Conservation (phyloP, 2,797 vertebrate species). For the Microctenopoma stevenorrisi region DNA sequence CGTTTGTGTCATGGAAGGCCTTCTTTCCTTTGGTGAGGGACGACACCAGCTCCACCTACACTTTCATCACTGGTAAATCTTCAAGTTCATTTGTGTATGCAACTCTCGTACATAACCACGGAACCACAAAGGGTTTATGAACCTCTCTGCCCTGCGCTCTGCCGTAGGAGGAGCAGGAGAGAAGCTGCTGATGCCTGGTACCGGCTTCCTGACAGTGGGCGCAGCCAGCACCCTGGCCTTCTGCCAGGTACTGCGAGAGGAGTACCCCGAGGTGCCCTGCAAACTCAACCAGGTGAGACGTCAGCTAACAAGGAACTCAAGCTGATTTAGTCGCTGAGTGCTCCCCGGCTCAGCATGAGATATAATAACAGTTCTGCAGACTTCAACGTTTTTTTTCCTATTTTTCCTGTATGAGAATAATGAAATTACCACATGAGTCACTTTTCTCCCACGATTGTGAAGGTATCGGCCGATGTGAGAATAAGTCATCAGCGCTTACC, state of each 20-base stretch:
- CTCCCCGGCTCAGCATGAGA: not conserved
- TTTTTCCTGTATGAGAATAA: not conserved
- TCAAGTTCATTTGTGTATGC: not conserved
- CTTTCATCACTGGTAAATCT: slow-evolving; percentile 87
- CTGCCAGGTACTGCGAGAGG: slow-evolving; percentile 86
- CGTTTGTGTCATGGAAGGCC: slow-evolving; percentile 86
- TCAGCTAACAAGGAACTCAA: not conserved
- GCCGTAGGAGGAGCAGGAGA: slow-evolving; percentile 85
- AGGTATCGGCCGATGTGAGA: no score
- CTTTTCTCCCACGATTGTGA: no score
- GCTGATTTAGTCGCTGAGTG: not conserved
- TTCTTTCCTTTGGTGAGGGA: slow-evolving; percentile 86
- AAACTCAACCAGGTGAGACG: slow-evolving; percentile 83
- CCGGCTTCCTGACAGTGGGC: slow-evolving; percentile 87
- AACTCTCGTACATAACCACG: no score
- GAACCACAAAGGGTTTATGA: no score
- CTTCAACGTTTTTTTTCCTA: not conserved
- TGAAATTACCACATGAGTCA: not conserved
- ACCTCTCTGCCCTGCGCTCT: not conserved
- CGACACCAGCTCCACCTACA: slow-evolving; percentile 83
- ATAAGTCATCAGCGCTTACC: not conserved
- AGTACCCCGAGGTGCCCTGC: slow-evolving; percentile 86
- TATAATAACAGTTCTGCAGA: not conserved
- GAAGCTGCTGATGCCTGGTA: slow-evolving; percentile 87
- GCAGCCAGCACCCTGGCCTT: slow-evolving; percentile 86